Conservation (phyloP, 2,797 vertebrate species). For the Siniperca obscura region DNA sequence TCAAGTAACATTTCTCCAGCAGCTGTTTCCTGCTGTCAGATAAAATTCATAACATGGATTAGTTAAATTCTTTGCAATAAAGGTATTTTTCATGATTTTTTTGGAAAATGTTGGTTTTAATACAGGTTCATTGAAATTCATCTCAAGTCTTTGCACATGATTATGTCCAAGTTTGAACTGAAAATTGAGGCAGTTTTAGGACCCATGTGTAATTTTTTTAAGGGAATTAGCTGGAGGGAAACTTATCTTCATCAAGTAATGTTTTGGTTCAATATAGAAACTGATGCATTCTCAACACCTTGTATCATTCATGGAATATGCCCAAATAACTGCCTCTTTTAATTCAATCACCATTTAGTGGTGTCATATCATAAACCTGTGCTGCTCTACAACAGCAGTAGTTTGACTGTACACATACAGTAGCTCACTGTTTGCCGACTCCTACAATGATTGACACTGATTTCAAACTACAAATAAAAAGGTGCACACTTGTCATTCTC, state of each 20-base stretch:
- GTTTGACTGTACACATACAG: not conserved
- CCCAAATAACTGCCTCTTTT: slow-evolving; percentile 8
- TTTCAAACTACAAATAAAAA: not conserved
- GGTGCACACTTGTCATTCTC: not conserved
- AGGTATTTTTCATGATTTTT: slow-evolving; percentile 13
- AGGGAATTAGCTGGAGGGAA: slow-evolving; percentile 4
- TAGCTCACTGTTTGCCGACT: not conserved
- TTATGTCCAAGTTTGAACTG: slow-evolving; percentile 7
- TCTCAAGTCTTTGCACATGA: not conserved
- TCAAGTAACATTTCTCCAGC: not conserved
- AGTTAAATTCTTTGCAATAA: not conserved
- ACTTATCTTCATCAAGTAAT: slow-evolving; percentile 18
- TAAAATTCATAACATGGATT: not conserved
- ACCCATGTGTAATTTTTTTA: not conserved
- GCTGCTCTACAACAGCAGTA: slow-evolving; percentile 3
- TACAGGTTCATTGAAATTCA: slow-evolving; percentile 13
- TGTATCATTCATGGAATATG: slow-evolving; percentile 2
- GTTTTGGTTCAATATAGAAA: slow-evolving; percentile 17
- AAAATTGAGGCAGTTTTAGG: slow-evolving; percentile 1
- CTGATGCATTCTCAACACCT: not conserved
- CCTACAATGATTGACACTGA: not conserved
- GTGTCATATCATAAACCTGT: slow-evolving; percentile 2
- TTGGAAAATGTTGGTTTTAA: not conserved
- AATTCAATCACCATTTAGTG: slow-evolving; percentile 3
- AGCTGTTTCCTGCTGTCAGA: not conserved